Evolutionary conservation across 2,797 vertebrate species (phyloP), one percentile per base, ranked within the genome.

Genomic region (Acanthornis magna): DNA sequence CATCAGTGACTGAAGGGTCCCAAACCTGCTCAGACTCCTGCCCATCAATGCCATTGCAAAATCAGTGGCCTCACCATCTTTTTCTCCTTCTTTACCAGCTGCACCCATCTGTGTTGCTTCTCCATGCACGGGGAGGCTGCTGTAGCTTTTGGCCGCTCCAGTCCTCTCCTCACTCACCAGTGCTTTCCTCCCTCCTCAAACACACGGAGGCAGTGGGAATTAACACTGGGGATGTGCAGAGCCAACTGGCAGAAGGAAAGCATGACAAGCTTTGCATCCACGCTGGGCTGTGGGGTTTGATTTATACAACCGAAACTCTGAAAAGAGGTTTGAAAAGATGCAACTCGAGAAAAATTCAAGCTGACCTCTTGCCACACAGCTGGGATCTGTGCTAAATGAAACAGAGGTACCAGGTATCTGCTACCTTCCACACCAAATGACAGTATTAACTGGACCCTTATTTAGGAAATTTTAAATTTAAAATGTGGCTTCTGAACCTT

Each of bases 381-480:
- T 88, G 83, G 47, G 58, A 58, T 81, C 63, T 75, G 66, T 71
- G 76, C 60, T 95, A 84, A 91, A 27, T 0, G 16, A 81, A 93
- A 70, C 53, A 89, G 73, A 78, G 45, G 16, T 88, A 81, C 47
- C 26, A 51, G 58, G 54, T 70, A 36, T 80, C 40, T 55, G 29
- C 40, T 88, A 40, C 48, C 71, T 78, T 94, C 55, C 27, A 55
- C 36, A 42, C 32, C 36, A 88, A 87, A 71, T 74, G 34, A 40
- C 75, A 50, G n/a, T 62, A 50, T 70, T 86, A 76, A 66, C 58
- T 38, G 70, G 47, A 72, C 36, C 53, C n/a, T 78, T 85, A 51
- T 47, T 89, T 79, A 81, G 55, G 66, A 88, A 86, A 93, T 73
- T 54, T 71, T 47, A 75, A 81, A 75, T 89, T 21, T 43, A 63